Conservation (phyloP, 2,797 vertebrate species). For the Intellagama lesueurii region DNA sequence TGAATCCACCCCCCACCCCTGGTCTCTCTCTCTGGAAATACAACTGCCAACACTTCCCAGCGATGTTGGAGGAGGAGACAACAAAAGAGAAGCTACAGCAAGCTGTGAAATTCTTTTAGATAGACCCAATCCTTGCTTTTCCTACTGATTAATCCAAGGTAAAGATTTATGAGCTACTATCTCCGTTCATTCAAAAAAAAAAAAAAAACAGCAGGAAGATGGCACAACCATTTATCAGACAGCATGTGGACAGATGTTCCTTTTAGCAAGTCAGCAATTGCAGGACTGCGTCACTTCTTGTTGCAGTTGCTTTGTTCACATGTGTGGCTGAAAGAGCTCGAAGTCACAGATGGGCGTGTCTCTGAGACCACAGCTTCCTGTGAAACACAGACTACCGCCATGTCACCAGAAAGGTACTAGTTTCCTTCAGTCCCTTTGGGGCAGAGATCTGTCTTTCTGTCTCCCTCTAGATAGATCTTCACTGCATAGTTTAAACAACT, state of each 20-base stretch:
- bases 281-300: neutral
- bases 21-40: too few species aligned
- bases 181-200: neutral
- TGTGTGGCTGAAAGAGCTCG: neutral
- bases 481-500: neutral
- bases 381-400: too few species aligned
- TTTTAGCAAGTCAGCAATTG: neutral
- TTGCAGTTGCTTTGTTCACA: neutral
- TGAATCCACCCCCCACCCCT: too few species aligned
- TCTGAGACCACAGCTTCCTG: neutral
- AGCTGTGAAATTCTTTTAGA: too few species aligned
- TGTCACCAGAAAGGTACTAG: too few species aligned
- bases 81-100: too few species aligned
- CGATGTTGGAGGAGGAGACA: too few species aligned
- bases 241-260: neutral
- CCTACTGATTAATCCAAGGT: neutral
- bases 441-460: neutral
- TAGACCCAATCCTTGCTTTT: neutral
- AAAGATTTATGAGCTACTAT: neutral
- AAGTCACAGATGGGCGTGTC: neutral
- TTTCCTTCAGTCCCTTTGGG: neutral
- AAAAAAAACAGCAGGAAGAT: neutral
- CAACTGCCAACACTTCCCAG: too few species aligned
- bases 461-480: neutral
- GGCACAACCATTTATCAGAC: neutral